Conservation (phyloP, 2,888 invertebrate genomes). For the Noctua janthina region DNA sequence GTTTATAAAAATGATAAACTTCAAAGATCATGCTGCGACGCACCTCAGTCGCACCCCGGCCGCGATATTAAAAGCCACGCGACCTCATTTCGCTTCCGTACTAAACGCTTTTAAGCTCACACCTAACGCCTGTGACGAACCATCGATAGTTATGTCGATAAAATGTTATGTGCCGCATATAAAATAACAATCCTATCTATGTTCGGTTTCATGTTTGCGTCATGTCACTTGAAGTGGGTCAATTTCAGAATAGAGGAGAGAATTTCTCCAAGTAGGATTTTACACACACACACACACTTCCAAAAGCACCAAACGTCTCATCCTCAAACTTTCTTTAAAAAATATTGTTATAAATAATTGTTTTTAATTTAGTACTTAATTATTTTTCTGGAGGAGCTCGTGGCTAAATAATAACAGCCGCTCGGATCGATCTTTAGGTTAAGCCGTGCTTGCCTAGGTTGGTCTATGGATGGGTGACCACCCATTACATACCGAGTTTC, state of each 20-base stretch:
- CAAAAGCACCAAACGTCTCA: no score
- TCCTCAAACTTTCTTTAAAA: no score
- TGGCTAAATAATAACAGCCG: no score
- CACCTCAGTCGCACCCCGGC: constrained; percentile 77
- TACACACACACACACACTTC: neutral
- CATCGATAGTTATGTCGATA: constrained; percentile 64
- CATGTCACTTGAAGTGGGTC: neutral
- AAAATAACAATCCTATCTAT: constrained; percentile 21
- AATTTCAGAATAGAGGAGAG: neutral
- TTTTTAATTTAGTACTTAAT: no score
- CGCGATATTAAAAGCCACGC: constrained; percentile 84
- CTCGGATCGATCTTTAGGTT: no score
- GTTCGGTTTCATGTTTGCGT: constrained; percentile 12
- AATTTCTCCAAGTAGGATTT: neutral
- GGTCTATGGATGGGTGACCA: no score
- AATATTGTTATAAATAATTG: no score
- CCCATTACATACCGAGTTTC: no score
- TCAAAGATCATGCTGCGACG: constrained; percentile 65
- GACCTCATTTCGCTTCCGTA: constrained; percentile 87
- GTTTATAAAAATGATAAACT: constrained; percentile 45
- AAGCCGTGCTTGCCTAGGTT: no score
- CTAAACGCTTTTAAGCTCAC: constrained; percentile 82
- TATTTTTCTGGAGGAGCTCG: no score
- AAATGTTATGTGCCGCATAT: constrained; percentile 29
- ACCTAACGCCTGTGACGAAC: constrained; percentile 71